Base-by-base conservation (phyloP, 2,888 invertebrate species). In the Drosophila multiciliata region DNA sequence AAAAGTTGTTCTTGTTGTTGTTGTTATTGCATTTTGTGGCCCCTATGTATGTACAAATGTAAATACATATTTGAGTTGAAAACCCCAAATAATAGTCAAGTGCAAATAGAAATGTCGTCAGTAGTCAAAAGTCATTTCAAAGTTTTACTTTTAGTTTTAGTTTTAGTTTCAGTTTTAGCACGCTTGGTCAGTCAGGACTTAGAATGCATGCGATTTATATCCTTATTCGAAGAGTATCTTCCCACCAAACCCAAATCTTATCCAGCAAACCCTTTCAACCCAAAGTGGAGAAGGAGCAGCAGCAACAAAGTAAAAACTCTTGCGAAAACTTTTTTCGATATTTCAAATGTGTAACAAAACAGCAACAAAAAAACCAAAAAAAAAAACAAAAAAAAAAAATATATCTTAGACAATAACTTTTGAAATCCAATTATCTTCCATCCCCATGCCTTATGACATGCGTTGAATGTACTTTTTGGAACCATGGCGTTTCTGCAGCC, bases 121-220 rank as follows among this genome's bases (percentile, higher is more conserved):
- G 82, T 89, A 84, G 85, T 82, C 89, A 87, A 85, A 85, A 85
- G 87, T 89, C 85, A 89, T 89, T 87, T 82, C 63, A 89, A 86
- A 86, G 75, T 86, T 86, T 7, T 1, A 45, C 23, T 23, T 45
- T 15, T 23, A 45, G 45, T 45, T 45, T 45, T 15, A 45, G 45
- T 45, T 45, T 45, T 15, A 23, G 45, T 45, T 88, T 62, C 58
- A 57, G 61, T 49, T 67, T 42, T 15, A 29, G 65, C 74, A 80
- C 73, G 85, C 85, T 74, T 84, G 85, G 85, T 87, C 89, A 89
- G 85, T 65, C 89, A 54, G 38, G 87, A 66, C 70, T 86, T 84
- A 75, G 80, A 75, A 88, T 83, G 68, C 79, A 75, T 72, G 70
- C 45, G 26, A 40, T 40, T 36, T 38, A 54, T 38, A 45, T 45